Conservation (phyloP, 1,140 invertebrate genomes). For the Delia radicum region DNA sequence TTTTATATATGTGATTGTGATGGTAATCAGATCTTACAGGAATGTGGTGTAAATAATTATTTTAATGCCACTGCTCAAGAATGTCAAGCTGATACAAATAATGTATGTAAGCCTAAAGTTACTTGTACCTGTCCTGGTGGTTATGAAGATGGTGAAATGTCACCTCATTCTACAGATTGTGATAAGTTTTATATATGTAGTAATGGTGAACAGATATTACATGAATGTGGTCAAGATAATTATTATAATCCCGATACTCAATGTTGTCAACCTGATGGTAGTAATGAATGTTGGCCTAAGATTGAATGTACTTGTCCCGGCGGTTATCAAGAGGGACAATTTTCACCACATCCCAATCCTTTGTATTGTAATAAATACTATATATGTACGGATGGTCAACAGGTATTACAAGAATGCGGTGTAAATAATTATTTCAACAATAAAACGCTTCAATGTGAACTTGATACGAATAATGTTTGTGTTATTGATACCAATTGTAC, state of each 20-base stretch:
- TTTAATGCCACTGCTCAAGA: not conserved
- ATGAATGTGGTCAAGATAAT: slow-evolving; percentile 42
- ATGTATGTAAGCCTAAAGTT: not conserved
- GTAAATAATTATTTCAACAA: slow-evolving; percentile 37
- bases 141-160: slow-evolving; percentile 33
- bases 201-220: slow-evolving; percentile 33
- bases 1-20: not conserved
- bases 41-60: not conserved
- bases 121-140: slow-evolving; percentile 30
- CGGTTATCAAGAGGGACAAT: slow-evolving; percentile 34
- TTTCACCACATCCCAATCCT: slow-evolving; percentile 7
- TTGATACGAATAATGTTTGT: slow-evolving; percentile 32
- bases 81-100: not conserved
- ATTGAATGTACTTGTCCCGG: slow-evolving; percentile 27
- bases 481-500: slow-evolving; percentile 24
- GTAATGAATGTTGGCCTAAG: not conserved
- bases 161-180: slow-evolving; percentile 32
- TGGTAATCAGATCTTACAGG: not conserved
- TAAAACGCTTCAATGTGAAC: slow-evolving; percentile 17
- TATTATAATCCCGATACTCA: not conserved
- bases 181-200: slow-evolving; percentile 41
- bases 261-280: not conserved
- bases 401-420: slow-evolving; percentile 39
- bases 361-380: slow-evolving; percentile 42
- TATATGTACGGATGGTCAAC: slow-evolving; percentile 36